phyloP scores from a whole-genome alignment of 2,797 vertebrate species.

The Phyllotis vaccarum region DNA sequence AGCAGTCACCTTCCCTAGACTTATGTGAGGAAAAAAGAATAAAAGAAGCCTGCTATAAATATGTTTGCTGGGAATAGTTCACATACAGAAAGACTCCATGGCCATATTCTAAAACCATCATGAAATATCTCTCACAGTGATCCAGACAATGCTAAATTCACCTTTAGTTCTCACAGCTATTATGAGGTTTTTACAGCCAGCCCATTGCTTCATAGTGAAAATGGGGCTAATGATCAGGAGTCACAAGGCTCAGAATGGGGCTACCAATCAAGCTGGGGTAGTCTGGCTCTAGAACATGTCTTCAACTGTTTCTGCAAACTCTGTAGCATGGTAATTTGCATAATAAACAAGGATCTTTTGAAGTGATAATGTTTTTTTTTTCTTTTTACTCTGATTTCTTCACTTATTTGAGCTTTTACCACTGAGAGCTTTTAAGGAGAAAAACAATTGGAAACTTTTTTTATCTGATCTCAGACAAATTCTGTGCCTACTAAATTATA shows the following conservation, averaged over 20 bases:
- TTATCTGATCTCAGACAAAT: not conserved
- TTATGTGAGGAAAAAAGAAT: not conserved
- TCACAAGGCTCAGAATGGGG: not conserved
- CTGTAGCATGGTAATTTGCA: not conserved
- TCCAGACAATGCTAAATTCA: not conserved
- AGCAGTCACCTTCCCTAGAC: not conserved
- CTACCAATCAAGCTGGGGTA: not conserved
- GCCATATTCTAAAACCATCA: not conserved
- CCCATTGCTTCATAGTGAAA: not conserved
- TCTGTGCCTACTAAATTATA: not conserved
- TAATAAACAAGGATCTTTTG: not conserved
- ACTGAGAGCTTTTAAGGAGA: not conserved
- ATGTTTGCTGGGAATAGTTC: not conserved
- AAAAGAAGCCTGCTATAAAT: not conserved
- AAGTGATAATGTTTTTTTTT: not conserved
- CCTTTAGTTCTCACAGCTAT: not conserved
- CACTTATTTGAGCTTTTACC: not conserved
- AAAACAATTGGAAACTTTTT: not conserved
- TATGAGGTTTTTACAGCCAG: not conserved
- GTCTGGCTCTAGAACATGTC: not conserved
- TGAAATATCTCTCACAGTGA: not conserved
- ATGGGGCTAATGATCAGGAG: not conserved
- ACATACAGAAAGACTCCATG: not conserved
- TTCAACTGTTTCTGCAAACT: not conserved
- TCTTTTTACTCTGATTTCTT: not conserved